Evolutionary conservation across 2,113 vertebrate genomes (phyloP).

Genomic region (Buteo buteo): DNA sequence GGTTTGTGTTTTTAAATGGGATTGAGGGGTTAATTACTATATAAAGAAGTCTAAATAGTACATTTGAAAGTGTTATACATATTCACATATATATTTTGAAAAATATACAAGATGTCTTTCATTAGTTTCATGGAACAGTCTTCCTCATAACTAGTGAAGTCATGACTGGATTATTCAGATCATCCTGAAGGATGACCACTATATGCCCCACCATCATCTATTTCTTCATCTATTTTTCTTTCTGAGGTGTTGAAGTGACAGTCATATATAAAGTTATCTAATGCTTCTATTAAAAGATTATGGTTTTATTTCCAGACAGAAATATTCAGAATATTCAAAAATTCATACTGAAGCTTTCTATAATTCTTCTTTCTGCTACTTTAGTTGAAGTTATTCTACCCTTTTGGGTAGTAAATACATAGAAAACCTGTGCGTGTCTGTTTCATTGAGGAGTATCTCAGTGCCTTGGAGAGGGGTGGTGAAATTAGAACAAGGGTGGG

Average conservation of each 20-base stretch:
- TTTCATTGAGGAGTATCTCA: not conserved
- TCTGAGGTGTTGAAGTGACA: not conserved
- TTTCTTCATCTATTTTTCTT: not conserved
- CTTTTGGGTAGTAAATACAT: not conserved
- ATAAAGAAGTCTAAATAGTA: not conserved
- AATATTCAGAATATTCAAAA: not conserved
- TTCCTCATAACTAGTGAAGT: not conserved
- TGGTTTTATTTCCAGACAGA: not conserved
- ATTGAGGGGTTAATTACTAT: not conserved
- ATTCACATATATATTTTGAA: not conserved
- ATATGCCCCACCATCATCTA: not conserved
- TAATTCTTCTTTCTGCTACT: not conserved
- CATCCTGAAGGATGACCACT: not conserved
- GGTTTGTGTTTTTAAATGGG: not conserved
- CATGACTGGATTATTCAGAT: not conserved
- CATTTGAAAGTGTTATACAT: not conserved
- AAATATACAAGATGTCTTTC: not conserved
- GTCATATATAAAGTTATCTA: not conserved
- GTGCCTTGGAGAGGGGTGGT: not conserved
- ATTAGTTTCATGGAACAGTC: not conserved
- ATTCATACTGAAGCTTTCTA: not conserved
- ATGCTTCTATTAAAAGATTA: not conserved
- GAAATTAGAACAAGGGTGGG: not conserved
- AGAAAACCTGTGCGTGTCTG: fast-evolving
- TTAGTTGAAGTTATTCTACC: not conserved